These are phyloP conservation scores for Archivesica marissinica DNA, from an alignment of 1,140 invertebrate species.

Conservation along the genomic window DNA sequence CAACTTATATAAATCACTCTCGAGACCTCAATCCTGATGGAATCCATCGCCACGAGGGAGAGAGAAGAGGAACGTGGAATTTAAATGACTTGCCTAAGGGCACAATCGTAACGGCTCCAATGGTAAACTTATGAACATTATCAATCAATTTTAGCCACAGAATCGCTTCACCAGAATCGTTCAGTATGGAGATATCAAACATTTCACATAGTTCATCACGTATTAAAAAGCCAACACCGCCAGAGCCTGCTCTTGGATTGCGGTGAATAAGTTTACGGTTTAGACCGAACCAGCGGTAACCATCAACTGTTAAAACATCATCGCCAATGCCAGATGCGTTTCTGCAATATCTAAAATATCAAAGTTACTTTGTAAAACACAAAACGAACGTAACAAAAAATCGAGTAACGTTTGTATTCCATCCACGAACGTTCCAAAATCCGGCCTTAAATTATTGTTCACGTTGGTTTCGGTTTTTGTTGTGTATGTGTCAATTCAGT, in stretches of 20 bases:
- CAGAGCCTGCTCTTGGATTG: background rate
- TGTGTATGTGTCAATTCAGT: no score
- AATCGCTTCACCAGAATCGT: constrained; percentile 41
- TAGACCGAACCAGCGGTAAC: background rate
- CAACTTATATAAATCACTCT: no score
- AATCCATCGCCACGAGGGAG: no score
- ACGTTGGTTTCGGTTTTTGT: no score
- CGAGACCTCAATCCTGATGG: no score
- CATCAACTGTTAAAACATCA: background rate
- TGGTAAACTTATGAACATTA: constrained; percentile 10
- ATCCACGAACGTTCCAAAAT: constrained; percentile 17
- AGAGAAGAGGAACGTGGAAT: no score
- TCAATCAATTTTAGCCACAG: constrained; percentile 42
- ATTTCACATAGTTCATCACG: background rate
- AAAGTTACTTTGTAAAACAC: background rate
- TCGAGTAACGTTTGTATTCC: background rate
- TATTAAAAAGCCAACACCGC: background rate
- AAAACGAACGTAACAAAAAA: background rate
- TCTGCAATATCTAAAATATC: background rate
- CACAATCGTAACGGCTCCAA: no score
- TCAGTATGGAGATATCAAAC: background rate
- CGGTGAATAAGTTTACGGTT: background rate
- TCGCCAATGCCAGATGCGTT: no score
- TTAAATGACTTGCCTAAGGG: no score
- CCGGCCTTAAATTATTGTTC: no score